Conservation (phyloP, 2,113 vertebrate genomes). For the Carassius auratus region DNA sequence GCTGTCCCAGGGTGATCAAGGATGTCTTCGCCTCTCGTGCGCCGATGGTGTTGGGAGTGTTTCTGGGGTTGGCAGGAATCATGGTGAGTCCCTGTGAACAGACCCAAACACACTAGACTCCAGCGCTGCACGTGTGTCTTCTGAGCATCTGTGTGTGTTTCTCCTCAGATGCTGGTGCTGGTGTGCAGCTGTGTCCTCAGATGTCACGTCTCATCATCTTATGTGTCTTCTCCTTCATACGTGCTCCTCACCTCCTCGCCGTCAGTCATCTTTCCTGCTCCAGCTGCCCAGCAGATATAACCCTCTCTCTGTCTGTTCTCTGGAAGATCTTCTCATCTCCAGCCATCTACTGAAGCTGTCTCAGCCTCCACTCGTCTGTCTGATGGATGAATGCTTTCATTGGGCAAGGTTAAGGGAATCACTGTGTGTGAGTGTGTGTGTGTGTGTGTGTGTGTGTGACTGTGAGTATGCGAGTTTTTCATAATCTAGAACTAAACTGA, state of each 20-base stretch:
- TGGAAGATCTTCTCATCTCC: too few species aligned
- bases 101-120: too few species aligned
- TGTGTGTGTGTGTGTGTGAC: too few species aligned
- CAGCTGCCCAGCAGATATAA: background rate
- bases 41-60: constrained; percentile 17
- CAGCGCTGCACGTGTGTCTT: background rate
- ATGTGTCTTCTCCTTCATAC: background rate
- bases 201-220: background rate
- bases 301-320: too few species aligned
- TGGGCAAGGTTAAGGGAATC: too few species aligned
- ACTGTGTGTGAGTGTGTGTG: too few species aligned
- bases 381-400: too few species aligned
- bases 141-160: background rate
- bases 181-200: background rate
- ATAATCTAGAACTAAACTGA: too few species aligned
- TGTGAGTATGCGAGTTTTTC: too few species aligned
- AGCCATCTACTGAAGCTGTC: too few species aligned
- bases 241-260: background rate
- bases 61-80: constrained; percentile 31
- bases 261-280: too few species aligned
- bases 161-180: background rate
- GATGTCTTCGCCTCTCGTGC: background rate
- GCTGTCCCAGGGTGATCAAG: background rate
- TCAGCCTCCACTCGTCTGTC: too few species aligned
- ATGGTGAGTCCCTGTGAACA: constrained; percentile 37